Base-by-base conservation (phyloP, 1,140 invertebrate species). In the Drosophila cardini region DNA sequence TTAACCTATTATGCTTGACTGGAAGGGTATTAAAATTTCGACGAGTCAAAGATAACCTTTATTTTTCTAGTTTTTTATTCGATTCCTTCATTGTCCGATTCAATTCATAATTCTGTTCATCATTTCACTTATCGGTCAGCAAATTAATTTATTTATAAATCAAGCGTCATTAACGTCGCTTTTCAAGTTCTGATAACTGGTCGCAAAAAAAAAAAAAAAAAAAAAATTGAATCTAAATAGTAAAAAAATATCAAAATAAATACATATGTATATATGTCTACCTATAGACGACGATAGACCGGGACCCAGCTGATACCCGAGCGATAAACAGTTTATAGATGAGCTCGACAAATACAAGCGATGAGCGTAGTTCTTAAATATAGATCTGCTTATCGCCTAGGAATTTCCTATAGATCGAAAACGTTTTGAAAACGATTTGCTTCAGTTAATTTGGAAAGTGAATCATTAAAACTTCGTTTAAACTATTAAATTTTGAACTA, bases 101-200 rank as follows among this genome's bases (percentile, higher is more conserved):
- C 53, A 21, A n/a, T 57, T 32, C 26, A 15, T 18, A 30, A 48
- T 55, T 53, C 32, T 36, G 26, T 48, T 18, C 34, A 11, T 34
- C 57, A 13, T 68, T 55, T 11, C 40, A 50, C 67, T 70, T 70
- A 70, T 70, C 68, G 38, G 38, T 70, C 38, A 63, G 40, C 50
- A 48, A 42, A 46, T 53, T 65, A 26, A 26, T 36, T 40, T 58
- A 71, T 71, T 71, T 71, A 42, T 64, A 71, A 64, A 40, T 45
- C 18, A 46, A 48, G 61, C 68, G 68, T 71, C 68, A 64, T 64
- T 53, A 46, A 34, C 13, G 36, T 16, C 18, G 43, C 32, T 11
- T 55, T 21, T 45, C 15, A 34, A 15, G 18, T 40, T 32, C 64
- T 43, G 65, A 69, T 68, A 68, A 68, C 62, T 55, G 11, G 48